Percentiles rank a stretch among this genome's conserved stretches.
Conservation (phyloP, 2,888 invertebrate species). For the Polyploca ridens region DNA sequence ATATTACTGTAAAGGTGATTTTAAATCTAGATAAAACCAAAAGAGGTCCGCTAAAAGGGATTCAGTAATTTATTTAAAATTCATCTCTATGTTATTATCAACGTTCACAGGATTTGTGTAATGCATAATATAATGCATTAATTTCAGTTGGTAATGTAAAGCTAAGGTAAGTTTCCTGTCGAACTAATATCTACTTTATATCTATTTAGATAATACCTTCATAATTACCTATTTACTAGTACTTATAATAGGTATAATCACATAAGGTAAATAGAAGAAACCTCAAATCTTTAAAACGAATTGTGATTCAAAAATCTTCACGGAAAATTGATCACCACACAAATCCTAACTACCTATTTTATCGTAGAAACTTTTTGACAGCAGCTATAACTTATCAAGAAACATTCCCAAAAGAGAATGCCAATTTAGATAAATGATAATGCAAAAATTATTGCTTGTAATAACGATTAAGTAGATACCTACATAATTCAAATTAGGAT, state of each 20-base stretch:
- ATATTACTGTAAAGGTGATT: too few relatives aligned
- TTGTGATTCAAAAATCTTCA: background rate
- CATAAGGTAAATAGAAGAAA: background rate
- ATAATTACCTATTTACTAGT: background rate
- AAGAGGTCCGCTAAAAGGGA: too few relatives aligned
- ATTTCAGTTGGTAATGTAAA: too few relatives aligned
- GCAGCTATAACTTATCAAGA: slow-evolving; percentile 2
- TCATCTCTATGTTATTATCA: too few relatives aligned
- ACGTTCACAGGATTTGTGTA: too few relatives aligned
- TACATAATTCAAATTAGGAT: slow-evolving; percentile 15
- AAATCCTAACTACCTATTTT: slow-evolving; percentile 23
- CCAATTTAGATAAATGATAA: slow-evolving; percentile 2
- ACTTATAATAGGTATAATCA: too few relatives aligned
- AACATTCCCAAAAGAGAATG: slow-evolving; percentile 2
- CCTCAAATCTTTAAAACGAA: background rate
- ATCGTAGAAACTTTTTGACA: slow-evolving; percentile 5
- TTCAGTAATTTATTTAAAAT: too few relatives aligned
- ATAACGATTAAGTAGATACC: background rate
- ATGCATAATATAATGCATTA: too few relatives aligned
- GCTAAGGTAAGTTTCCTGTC: background rate
- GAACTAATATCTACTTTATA: background rate
- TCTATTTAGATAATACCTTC: too few relatives aligned
- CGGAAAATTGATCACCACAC: background rate
- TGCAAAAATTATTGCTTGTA: slow-evolving; percentile 9
- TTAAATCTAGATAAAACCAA: too few relatives aligned